Base-by-base conservation (phyloP, 1,140 invertebrate species). In the Holcopasites calliopsidis region DNA sequence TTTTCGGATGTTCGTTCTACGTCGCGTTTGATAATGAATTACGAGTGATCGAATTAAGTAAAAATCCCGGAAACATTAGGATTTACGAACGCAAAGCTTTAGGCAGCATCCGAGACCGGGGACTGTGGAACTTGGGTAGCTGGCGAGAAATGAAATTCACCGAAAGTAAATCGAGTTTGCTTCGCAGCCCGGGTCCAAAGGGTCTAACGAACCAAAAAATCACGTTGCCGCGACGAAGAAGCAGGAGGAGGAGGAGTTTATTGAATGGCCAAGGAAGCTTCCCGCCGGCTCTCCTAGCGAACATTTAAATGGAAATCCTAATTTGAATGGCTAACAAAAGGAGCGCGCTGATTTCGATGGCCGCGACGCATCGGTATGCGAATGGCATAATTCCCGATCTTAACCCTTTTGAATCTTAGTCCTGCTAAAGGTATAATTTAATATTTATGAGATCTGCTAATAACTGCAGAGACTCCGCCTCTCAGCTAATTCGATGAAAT, bases 91-190 rank as follows among this genome's bases (percentile, higher is more conserved):
- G 38, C 11, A n/a, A 6, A n/a, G n/a, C n/a, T n/a, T n/a, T n/a
- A n/a, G n/a, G n/a, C n/a, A n/a, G n/a, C n/a, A n/a, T n/a, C n/a
- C n/a, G n/a, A n/a, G n/a, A n/a, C n/a, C n/a, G n/a, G n/a, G n/a
- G n/a, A n/a, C n/a, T n/a, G n/a, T n/a, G n/a, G n/a, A n/a, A n/a
- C n/a, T n/a, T n/a, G n/a, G n/a, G n/a, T n/a, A n/a, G n/a, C n/a
- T n/a, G n/a, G 86, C 84, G 85, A 82, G 83, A 89, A 89, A 90
- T 88, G 85, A 89, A 90, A 90, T 89, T 90, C 83, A 89, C 85
- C 64, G 86, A 89, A 88, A 88, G 83, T 85, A 88, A 90, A 90
- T 90, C 77, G 85, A 86, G 52, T 90, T 90, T 89, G 70, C 74
- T n/a, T 68, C 64, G 76, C 66, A 70, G 77, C 82, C 66, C 42